Evolutionary conservation across 1,140 invertebrate species (phyloP).

Genomic region (Heliconius congener): DNA sequence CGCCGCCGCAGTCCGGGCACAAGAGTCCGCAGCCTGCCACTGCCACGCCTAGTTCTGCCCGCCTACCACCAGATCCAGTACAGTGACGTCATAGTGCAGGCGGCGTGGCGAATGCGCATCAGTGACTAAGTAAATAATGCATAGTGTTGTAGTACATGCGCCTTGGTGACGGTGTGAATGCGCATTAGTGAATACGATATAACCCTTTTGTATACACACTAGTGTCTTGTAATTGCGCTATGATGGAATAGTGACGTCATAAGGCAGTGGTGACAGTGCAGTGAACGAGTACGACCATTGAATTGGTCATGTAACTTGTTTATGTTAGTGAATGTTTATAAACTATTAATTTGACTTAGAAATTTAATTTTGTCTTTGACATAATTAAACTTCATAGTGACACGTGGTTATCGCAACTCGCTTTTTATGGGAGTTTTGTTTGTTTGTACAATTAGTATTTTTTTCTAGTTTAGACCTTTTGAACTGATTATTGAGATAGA

Average conservation of each 20-base stretch:
- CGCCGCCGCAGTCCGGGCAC: constrained; percentile 70
- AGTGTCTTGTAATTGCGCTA: not conserved
- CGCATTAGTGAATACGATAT: no score
- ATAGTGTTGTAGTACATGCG: not conserved
- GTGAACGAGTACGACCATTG: not conserved
- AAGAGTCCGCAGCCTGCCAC: constrained; percentile 67
- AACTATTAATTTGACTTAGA: not conserved
- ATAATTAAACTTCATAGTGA: not conserved
- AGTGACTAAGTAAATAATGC: not conserved
- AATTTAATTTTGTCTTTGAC: not conserved
- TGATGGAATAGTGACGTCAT: not conserved
- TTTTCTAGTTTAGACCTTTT: not conserved
- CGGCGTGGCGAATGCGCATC: constrained; percentile 1
- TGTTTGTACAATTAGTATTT: constrained; percentile 7
- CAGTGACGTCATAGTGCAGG: constrained; percentile 10
- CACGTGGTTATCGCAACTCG: not conserved
- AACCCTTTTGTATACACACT: no score
- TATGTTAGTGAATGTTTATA: not conserved
- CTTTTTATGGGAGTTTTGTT: not conserved
- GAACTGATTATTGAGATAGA: constrained; percentile 10
- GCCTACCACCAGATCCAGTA: constrained; percentile 19
- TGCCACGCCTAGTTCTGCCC: constrained; percentile 51
- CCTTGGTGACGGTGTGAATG: not conserved
- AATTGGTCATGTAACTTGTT: not conserved
- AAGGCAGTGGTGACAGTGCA: not conserved